These are phyloP conservation scores for Poliocrania exsul DNA, from an alignment of 2,797 vertebrate genomes.

Conservation along the genomic window DNA sequence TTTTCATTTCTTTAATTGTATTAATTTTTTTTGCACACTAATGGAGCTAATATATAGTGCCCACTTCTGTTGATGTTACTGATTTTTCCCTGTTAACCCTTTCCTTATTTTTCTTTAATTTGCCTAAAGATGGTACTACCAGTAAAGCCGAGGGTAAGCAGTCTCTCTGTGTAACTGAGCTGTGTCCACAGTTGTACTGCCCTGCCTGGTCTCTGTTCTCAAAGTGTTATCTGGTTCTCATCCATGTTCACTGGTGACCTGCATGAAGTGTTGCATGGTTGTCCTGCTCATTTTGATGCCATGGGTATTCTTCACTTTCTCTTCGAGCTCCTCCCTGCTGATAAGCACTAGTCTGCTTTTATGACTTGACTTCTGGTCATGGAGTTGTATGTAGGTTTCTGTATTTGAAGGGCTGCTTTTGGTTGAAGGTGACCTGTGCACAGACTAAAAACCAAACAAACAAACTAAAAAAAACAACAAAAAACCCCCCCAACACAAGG, in stretches of 20 bases:
- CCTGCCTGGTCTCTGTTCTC: slow-evolving; percentile 71
- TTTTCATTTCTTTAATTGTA: slow-evolving; percentile 53
- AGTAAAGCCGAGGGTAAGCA: slow-evolving; percentile 98
- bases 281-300: slow-evolving; percentile 66
- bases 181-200: slow-evolving; percentile 73
- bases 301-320: slow-evolving; percentile 38
- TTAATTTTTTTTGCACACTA: slow-evolving; percentile 52
- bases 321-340: not conserved
- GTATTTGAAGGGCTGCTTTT: not conserved
- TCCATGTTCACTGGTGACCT: slow-evolving; percentile 79
- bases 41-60: slow-evolving; percentile 69
- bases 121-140: slow-evolving; percentile 94
- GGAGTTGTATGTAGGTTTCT: not conserved
- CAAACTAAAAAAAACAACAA: not conserved
- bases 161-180: slow-evolving; percentile 80
- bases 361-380: not conserved
- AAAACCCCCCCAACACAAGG: not conserved
- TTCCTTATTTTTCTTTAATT: slow-evolving; percentile 83
- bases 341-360: not conserved
- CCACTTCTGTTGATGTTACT: slow-evolving; percentile 76
- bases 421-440: not conserved
- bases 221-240: slow-evolving; percentile 74
- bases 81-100: slow-evolving; percentile 81
- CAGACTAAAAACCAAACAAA: not conserved
- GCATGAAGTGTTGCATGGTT: slow-evolving; percentile 93